A percentile compares a stretch with the other conserved stretches of the same genome.
These are phyloP conservation scores for Emydocephalus ijimae DNA, from an alignment of 2,113 vertebrate species.

Conservation along the genomic window DNA sequence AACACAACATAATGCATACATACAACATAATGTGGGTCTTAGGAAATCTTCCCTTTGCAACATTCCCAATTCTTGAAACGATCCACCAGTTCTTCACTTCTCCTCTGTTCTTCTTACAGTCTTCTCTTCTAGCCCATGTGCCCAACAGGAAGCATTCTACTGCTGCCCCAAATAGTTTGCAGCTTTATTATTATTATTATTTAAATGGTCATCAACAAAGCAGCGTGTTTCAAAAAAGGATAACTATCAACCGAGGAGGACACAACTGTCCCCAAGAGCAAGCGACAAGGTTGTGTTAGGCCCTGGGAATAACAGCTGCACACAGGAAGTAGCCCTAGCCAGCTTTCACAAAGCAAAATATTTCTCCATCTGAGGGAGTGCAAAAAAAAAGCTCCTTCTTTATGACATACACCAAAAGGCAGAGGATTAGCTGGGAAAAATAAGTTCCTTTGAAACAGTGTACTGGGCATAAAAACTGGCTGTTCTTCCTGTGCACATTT, in stretches of 20 bases:
- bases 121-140: not conserved
- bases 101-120: not conserved
- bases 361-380: not conserved
- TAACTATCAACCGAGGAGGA: not conserved
- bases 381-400: not conserved
- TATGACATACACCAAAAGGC: not conserved
- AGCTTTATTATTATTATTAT: not conserved
- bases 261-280: not conserved
- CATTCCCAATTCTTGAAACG: too few relatives aligned
- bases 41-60: not conserved
- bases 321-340: not conserved
- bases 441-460: too few relatives aligned
- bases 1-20: not conserved
- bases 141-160: too few relatives aligned
- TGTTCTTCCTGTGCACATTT: not conserved
- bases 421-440: not conserved
- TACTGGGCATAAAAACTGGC: not conserved
- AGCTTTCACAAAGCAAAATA: not conserved
- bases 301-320: not conserved
- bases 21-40: not conserved
- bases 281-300: not conserved
- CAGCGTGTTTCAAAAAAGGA: not conserved
- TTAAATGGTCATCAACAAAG: not conserved
- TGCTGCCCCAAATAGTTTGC: not conserved
- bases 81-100: not conserved